Evolutionary conservation across 2,113 vertebrate species (phyloP).

Genomic region (Odontesthes bonariensis): DNA sequence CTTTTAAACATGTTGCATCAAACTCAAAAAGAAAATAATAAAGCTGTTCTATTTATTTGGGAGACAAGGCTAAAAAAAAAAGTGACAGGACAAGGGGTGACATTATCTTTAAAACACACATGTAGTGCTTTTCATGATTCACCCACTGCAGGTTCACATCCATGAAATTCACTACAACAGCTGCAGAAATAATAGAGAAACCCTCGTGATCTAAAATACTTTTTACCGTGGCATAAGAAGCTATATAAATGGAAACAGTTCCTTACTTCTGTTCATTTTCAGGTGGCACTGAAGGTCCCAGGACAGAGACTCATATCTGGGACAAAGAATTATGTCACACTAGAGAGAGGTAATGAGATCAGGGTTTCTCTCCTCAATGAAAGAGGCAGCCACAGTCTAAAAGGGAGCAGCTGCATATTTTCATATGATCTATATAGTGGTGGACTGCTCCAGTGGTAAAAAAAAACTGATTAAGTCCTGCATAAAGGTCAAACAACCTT

Average conservation of each 20-base stretch:
- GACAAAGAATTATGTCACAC: conserved; percentile 42
- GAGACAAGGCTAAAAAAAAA: too few species aligned
- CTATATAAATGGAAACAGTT: not conserved
- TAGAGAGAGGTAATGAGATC: conserved; percentile 24
- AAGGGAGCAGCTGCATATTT: conserved; percentile 19
- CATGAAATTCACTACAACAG: not conserved
- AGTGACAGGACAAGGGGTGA: not conserved
- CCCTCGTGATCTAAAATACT: not conserved
- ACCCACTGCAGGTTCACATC: not conserved
- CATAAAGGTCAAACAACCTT: not conserved
- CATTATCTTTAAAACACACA: not conserved
- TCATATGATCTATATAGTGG: not conserved
- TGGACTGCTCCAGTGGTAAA: not conserved
- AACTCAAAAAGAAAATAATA: too few species aligned
- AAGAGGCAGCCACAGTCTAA: conserved; percentile 33
- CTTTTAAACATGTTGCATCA: too few species aligned
- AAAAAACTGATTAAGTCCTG: not conserved
- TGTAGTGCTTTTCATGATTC: not conserved
- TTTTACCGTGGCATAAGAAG: not conserved
- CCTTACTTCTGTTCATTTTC: not conserved
- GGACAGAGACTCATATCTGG: conserved; percentile 26
- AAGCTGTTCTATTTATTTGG: too few species aligned
- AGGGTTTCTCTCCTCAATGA: conserved; percentile 50
- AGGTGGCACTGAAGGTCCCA: not conserved
- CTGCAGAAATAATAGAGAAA: not conserved